phyloP scores from a whole-genome alignment of 2,797 vertebrate genomes.

The Nasua narica region DNA sequence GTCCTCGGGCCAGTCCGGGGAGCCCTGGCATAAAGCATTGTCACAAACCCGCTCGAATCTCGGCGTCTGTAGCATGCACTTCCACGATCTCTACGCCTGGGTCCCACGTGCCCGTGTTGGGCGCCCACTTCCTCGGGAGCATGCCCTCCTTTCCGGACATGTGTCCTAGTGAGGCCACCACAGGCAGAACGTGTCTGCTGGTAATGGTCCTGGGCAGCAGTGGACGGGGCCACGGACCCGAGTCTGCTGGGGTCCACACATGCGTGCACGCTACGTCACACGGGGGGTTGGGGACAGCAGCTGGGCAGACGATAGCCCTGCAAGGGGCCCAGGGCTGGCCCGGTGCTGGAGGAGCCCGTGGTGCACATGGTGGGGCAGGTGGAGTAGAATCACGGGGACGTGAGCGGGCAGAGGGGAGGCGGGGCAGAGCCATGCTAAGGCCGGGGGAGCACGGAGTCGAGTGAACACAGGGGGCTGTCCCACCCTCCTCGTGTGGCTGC shows the following conservation, averaged over 20 bases:
- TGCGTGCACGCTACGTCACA: not conserved
- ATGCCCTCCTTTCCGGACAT: not conserved
- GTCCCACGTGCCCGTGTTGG: not conserved
- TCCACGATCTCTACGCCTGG: not conserved
- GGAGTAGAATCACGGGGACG: not conserved
- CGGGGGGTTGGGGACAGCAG: not conserved
- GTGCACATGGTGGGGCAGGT: not conserved
- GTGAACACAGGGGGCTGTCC: too few species aligned
- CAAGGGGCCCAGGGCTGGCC: not conserved
- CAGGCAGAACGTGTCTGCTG: not conserved
- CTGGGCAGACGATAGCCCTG: not conserved
- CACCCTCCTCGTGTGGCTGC: not conserved
- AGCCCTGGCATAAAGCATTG: not conserved
- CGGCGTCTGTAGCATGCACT: not conserved
- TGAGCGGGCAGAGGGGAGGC: not conserved
- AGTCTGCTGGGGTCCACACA: not conserved
- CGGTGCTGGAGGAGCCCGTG: not conserved
- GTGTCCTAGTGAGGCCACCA: not conserved
- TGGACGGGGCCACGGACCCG: accelerated
- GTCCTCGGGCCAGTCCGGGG: not conserved
- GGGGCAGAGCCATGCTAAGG: not conserved
- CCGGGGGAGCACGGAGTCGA: not conserved
- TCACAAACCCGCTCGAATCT: not conserved
- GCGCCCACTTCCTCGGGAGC: not conserved
- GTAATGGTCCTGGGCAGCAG: not conserved